A percentile compares a stretch with the other conserved stretches of the same genome.
Conservation (phyloP, 64 coral and sea anemone species). For the Montipora efflorescens region DNA sequence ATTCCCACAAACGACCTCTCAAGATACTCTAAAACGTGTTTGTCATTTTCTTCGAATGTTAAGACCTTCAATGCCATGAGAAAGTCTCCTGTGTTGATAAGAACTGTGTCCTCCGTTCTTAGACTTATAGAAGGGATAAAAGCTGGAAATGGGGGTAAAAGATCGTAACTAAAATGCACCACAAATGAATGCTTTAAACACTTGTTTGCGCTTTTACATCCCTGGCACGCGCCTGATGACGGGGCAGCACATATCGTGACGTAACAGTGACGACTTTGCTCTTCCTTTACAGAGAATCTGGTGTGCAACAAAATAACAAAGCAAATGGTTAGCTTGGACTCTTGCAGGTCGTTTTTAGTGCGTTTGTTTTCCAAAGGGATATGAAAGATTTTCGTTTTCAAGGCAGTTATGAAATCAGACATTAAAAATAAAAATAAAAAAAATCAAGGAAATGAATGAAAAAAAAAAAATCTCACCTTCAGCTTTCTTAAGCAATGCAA, state of each 20-base stretch:
- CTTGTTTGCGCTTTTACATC: not conserved
- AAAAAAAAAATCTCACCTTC: too few species aligned
- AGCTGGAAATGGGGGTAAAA: conserved; percentile 75
- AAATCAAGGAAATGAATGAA: too few species aligned
- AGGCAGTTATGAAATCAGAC: too few species aligned
- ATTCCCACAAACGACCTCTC: not conserved
- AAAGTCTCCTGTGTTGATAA: conserved; percentile 84
- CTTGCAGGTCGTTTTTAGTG: not conserved
- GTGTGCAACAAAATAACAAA: not conserved
- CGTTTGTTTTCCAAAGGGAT: too few species aligned
- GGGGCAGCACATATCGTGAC: conserved; percentile 78
- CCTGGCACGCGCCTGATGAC: conserved; percentile 34
- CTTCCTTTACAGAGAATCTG: conserved; percentile 27
- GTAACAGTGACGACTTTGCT: conserved; percentile 71
- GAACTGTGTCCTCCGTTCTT: conserved; percentile 61
- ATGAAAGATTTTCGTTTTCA: too few species aligned
- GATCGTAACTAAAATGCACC: conserved; percentile 75
- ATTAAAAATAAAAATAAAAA: too few species aligned
- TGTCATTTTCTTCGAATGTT: conserved; percentile 1
- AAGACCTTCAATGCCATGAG: conserved; percentile 69
- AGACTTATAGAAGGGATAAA: conserved; percentile 68
- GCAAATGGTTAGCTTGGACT: not conserved
- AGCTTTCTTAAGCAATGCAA: too few species aligned
- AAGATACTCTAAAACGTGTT: not conserved
- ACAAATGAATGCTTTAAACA: conserved; percentile 79